Evolutionary conservation across 2,888 invertebrate genomes (phyloP), one percentile per base, ranked within the genome.

Genomic region (Scaptomyza caliginosa): DNA sequence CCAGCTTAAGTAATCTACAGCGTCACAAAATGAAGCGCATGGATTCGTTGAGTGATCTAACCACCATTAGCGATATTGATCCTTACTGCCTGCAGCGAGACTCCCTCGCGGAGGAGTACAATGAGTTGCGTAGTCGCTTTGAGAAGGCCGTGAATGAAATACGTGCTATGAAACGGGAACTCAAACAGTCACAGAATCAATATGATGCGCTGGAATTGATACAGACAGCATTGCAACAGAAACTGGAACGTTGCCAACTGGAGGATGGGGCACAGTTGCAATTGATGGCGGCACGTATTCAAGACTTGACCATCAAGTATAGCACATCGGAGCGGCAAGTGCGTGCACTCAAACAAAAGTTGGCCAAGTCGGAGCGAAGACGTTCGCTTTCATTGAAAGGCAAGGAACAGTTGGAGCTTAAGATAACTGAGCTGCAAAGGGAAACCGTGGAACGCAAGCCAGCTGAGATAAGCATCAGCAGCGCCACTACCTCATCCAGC

Each of bases 71-170:
- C 89, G 95, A 96, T 74, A 91, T 95, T 57, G 95, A 96, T 91
- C 92, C 96, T 1, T 95, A 94, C 77, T 93, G 93, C 11, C 91
- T 96, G 76, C 95, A 95, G 86, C 95, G 95, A 74, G 95, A 95
- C 80, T 94, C 94, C 82, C 92, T 96, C 51, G 94, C 95, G 75
- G 96, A 96, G 82, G 96, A 96, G 87, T 96, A 96, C 89, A 93
- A 94, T 36, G 96, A 96, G 83, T 91, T 97, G 59, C 93, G 94
- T 66, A 93, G 93, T 42, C 93, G 96, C 57, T 96, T 97, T 87
- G 94, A 96, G 80, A 96, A 96, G 89, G 96, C 96, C 0, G 94
- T 97, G 16, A 93, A 94, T 74, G 96, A 97, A 92, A 96, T 97
- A 50, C 93, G 95, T 84, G 95, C 95, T 1, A 95, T 96, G 94